A percentile compares a stretch with the other conserved stretches of the same genome.
These are phyloP conservation scores for Phortica magna DNA, from an alignment of 2,888 invertebrate genomes.

Conservation along the genomic window DNA sequence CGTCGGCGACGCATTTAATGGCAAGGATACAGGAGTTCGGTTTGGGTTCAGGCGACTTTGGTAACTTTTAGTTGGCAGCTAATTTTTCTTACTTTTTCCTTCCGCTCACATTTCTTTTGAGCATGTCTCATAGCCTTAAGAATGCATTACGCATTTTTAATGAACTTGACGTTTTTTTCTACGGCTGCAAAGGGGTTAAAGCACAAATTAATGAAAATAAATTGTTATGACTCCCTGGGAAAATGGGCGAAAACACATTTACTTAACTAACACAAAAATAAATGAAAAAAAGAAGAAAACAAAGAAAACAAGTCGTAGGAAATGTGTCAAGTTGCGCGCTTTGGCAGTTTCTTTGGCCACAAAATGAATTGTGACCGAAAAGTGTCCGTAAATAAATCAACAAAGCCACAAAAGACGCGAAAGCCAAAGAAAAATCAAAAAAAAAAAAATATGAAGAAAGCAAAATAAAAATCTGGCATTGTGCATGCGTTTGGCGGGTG, in stretches of 20 bases:
- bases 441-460: too few species aligned
- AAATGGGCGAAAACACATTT: not conserved
- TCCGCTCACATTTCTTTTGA: not conserved
- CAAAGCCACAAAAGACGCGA: not conserved
- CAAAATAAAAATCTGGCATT: not conserved
- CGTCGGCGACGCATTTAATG: conserved; percentile 34
- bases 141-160: conserved; percentile 65
- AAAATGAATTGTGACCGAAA: not conserved
- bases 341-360: not conserved
- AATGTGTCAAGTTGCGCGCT: conserved; percentile 14
- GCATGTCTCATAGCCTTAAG: conserved; percentile 1
- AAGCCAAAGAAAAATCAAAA: too few species aligned
- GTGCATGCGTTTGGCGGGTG: not conserved
- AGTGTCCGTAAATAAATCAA: not conserved
- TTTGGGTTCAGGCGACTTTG: conserved; percentile 57
- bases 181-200: conserved; percentile 60
- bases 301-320: conserved; percentile 19
- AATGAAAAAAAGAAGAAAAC: conserved; percentile 21
- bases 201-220: conserved; percentile 76
- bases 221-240: conserved; percentile 59
- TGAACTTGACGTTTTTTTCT: conserved; percentile 50
- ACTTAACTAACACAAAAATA: conserved; percentile 27
- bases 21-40: too few species aligned
- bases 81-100: conserved; percentile 53
- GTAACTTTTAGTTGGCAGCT: conserved; percentile 53